Evolutionary conservation across 2,888 invertebrate genomes (phyloP), one percentile per base, ranked within the genome.

Genomic region (Eupithecia abbreviata): DNA sequence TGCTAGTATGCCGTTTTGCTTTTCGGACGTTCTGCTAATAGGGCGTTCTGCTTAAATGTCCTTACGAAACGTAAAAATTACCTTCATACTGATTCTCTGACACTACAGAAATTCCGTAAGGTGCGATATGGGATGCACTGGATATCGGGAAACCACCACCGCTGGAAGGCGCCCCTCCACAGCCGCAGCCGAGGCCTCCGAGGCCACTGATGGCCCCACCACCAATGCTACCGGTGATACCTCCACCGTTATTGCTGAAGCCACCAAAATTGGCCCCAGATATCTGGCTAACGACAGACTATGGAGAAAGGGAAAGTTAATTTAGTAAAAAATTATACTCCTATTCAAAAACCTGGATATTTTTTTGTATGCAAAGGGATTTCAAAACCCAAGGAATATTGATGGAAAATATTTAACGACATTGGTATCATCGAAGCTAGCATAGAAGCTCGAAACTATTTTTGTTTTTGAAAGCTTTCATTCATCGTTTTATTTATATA

Each of bases 51-150:
- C 30, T 30, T 30, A 30, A 30, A 30, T 30, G 30, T 30, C 30
- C 30, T 30, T 30, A 30, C 30, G 30, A 30, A 30, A 30, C 30
- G 30, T 30, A 30, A 30, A 55, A 55, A 9, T n/a, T 45, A 71
- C 73, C 78, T 65, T 70, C 75, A 71, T 67, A 65, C 15, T 12
- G 68, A 65, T 75, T 73, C 49, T 79, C 81, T n/a, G 80, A 78
- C 0, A 83, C 81, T n/a, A 77, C 71, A 2, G 84, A 65, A 12
- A 80, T 71, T 0, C 86, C 85, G 15, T 81, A 77, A 13, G 82
- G 76, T 66, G 78, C 71, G 67, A 84, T 83, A 30, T 83, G 84
- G 5, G 84, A 79, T 5, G 77, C 69, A 18, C 82, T 81, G 51
- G 82, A 73, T 43, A 82, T 62, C 45, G 77, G 78, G 41, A 77